Base-by-base conservation (phyloP, 2,888 invertebrate genomes). In the Pristionchus arcanus region DNA sequence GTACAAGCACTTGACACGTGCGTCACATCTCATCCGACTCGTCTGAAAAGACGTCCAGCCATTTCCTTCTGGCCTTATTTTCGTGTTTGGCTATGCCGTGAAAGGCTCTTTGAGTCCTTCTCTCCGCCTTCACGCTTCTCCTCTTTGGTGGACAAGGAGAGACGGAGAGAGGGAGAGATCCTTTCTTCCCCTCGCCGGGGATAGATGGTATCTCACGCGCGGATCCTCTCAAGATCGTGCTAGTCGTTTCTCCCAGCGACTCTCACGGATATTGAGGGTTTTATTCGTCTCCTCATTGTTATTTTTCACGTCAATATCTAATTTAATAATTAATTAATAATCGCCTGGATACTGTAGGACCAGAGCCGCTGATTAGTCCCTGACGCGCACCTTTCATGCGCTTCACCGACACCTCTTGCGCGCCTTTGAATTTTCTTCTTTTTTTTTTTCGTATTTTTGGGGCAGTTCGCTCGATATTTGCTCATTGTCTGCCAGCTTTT, bases 401-500 rank as follows among this genome's bases (percentile, higher is more conserved):
- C 74, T 15, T 42, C 25, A 21, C 42, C 37, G 42, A 77, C 77
- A 49, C 81, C 53, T 81, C 49, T 0, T 53, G 13, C 16, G 81
- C 53, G 81, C 53, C 49, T 3, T 28, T 42, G 19, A 15, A 5
- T 34, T 42, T 42, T 5, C 9, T 9, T 9, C 42, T 19, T 49
- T 53, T 81, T 81, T 53, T 31, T 81, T 81, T 53, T 31, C 7
- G 11, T 49, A 49, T 49, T 81, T 81, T 81, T 81, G 49, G n/a
- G 21, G 28, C 25, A 34, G 31, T 81, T 81, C 34, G 31, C 77
- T 77, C 37, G 42, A n/a, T 49, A 53, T 81, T 81, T 53, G 42
- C 49, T 53, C 53, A 53, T 81, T 81, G 81, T 53, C 81, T 81
- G 74, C 53, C 25, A n/a, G 81, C 81, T 81, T 81, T 49, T 77